A percentile compares a stretch with the other conserved stretches of the same genome.
Conservation (phyloP, 2,113 vertebrate species). For the Pteruthius melanotis region DNA sequence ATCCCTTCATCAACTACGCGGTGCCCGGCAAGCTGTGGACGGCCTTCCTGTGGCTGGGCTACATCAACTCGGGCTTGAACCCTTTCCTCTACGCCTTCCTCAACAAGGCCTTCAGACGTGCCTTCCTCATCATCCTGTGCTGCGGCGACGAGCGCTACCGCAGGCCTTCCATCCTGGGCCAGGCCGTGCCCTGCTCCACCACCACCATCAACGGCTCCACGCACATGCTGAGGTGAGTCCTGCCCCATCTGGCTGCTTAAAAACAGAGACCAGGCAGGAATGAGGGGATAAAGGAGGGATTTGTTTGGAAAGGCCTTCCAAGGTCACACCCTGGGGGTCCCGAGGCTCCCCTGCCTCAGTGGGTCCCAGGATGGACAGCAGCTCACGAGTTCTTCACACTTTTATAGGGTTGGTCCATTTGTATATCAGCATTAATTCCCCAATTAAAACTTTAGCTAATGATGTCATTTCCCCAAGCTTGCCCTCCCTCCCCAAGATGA, state of each 20-base stretch:
- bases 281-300: too few species aligned
- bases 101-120: conserved; percentile 98
- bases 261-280: too few species aligned
- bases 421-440: too few species aligned
- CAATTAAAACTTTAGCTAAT: too few species aligned
- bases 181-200: conserved; percentile 82
- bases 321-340: too few species aligned
- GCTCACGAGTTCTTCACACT: too few species aligned
- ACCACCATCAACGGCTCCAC: conserved; percentile 95
- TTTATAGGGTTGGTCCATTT: too few species aligned
- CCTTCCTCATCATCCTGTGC: conserved; percentile 99
- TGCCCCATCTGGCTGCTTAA: neutral
- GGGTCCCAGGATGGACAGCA: too few species aligned
- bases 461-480: too few species aligned
- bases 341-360: too few species aligned
- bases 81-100: conserved; percentile 99
- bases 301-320: too few species aligned
- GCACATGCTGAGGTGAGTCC: conserved; percentile 92
- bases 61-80: conserved; percentile 99
- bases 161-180: conserved; percentile 85
- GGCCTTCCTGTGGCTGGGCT: conserved; percentile 96
- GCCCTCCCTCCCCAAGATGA: too few species aligned
- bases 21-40: conserved; percentile 91
- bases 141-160: conserved; percentile 91
- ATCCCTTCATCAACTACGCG: conserved; percentile 93